Evolutionary conservation across 2,113 vertebrate species (phyloP).

Genomic region (Paratilapia polleni): DNA sequence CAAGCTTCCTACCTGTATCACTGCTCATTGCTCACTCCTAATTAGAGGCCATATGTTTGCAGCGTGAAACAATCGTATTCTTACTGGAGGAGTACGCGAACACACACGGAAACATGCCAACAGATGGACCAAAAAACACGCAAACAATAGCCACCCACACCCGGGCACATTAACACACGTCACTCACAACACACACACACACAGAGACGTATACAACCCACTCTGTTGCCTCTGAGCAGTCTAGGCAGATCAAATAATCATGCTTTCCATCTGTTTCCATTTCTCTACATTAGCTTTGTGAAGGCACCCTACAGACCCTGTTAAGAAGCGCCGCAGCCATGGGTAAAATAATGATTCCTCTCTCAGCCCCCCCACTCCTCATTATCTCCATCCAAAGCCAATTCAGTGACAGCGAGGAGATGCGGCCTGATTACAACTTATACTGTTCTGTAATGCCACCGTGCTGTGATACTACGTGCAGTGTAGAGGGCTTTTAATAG

Average conservation of each 20-base stretch:
- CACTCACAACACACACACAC: constrained; percentile 11
- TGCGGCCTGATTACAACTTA: constrained; percentile 26
- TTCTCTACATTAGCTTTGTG: constrained; percentile 68
- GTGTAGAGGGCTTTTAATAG: constrained; percentile 28
- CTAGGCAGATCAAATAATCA: constrained; percentile 77
- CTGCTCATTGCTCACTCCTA: constrained; percentile 36
- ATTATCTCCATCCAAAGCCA: constrained; percentile 65
- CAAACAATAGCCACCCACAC: constrained; percentile 61
- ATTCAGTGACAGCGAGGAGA: constrained; percentile 54
- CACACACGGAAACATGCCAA: constrained; percentile 27
- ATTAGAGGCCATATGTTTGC: constrained; percentile 48
- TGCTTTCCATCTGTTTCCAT: constrained; percentile 74
- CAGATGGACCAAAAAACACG: constrained; percentile 59
- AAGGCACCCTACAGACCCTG: constrained; percentile 65
- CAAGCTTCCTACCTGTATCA: constrained; percentile 29
- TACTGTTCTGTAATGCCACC: constrained; percentile 25
- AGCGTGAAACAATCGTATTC: constrained; percentile 37
- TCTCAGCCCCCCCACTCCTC: constrained; percentile 57
- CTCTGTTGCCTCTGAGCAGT: constrained; percentile 63
- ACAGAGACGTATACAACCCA: constrained; percentile 48
- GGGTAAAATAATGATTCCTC: constrained; percentile 74
- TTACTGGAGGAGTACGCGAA: constrained; percentile 18
- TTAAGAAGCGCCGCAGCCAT: constrained; percentile 59
- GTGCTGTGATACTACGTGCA: constrained; percentile 34
- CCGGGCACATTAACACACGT: constrained; percentile 21